Conservation (phyloP, 30 jellyfish, hydroid and myxozoan species). For the Phacellophora camtschatica region DNA sequence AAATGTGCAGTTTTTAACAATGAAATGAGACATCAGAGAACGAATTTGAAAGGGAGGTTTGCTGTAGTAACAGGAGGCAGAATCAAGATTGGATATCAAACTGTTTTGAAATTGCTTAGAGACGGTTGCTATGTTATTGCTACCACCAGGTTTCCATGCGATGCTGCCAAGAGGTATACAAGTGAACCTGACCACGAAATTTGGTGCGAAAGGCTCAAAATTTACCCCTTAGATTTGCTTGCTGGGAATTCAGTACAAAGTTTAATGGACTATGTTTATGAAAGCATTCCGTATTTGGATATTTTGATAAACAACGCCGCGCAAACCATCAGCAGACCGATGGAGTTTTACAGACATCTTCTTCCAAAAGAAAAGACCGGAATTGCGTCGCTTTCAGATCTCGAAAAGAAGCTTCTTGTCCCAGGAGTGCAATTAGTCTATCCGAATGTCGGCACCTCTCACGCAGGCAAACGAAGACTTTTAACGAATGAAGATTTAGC, state of each 20-base stretch:
- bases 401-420: neutral
- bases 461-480: neutral
- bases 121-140: constrained; percentile 66
- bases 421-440: neutral
- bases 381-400: neutral
- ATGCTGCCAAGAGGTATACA: constrained; percentile 36
- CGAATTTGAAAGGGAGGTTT: constrained; percentile 20
- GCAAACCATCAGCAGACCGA: constrained; percentile 60
- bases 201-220: constrained; percentile 29
- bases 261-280: constrained; percentile 4
- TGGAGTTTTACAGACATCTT: constrained; percentile 6
- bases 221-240: constrained; percentile 25
- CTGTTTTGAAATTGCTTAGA: constrained; percentile 45
- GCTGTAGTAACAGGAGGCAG: constrained; percentile 72
- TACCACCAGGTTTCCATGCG: constrained; percentile 59
- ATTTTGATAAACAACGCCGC: constrained; percentile 63
- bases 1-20: neutral
- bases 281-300: constrained; percentile 31
- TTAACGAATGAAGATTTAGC: neutral
- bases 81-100: constrained; percentile 48
- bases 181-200: constrained; percentile 15
- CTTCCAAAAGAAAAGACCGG: neutral
- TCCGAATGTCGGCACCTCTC: neutral
- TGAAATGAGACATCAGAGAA: constrained; percentile 14
- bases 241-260: neutral